Evolutionary conservation across 2,888 invertebrate genomes (phyloP), one percentile per base, ranked within the genome.

Genomic region (Acleris sparsana): DNA sequence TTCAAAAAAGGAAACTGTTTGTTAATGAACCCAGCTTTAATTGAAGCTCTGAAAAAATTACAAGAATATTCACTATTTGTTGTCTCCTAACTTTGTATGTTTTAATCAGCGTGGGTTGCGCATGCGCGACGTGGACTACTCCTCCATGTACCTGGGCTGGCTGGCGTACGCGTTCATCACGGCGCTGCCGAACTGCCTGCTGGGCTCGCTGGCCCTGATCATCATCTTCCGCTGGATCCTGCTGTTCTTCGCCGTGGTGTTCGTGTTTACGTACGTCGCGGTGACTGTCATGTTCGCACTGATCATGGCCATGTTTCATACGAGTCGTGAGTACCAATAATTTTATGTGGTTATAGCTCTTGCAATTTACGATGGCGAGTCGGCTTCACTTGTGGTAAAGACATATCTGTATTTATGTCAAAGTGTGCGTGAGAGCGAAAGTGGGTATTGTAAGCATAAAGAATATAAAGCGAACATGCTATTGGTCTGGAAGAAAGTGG

Each of bases 141-240:
- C 83, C 0, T 71, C 84, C 0, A 86, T 91, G 75, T 91, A 91
- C 72, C 9, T 83, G 5, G 80, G 86, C 25, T 91, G 91, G 91
- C 60, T 89, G 49, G 71, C 78, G 25, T 91, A 81, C 73, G 84
- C 84, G 0, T 82, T 80, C 70, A 65, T 91, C 61, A 86, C 88
- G 0, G 84, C 83, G 0, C 53, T 88, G 16, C 91, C 91, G 0
- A 75, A 81, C 53, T 87, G 88, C 70, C 20, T 88, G 16, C 75
- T 89, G 9, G 87, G 80, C 0, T 71, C 85, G 56, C 66, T 87
- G 52, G 77, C 86, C 0, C 79, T 91, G 22, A 87, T 87, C 66
- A 78, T 88, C 44, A 84, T 89, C 69, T 91, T 90, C 79, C 75
- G 91, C 16, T 91, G 91, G 91, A 86, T 91, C 69, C 84, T 89